Conservation (phyloP, 2,797 vertebrate genomes). For the Epinephelus awoara region DNA sequence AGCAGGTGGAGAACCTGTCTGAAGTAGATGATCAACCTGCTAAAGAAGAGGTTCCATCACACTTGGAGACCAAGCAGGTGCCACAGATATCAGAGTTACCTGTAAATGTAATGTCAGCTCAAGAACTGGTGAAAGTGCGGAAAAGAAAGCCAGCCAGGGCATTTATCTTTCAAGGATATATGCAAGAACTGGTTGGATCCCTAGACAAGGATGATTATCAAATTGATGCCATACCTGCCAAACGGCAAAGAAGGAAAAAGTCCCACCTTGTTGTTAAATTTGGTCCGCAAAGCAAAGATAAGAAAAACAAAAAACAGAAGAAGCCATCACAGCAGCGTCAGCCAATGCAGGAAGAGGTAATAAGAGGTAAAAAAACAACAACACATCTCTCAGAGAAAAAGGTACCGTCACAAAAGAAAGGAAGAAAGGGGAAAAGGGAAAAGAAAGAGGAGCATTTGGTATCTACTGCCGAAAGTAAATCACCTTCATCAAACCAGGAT, state of each 20-base stretch:
- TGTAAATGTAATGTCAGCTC: conserved; percentile 78
- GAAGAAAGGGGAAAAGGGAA: conserved; percentile 71
- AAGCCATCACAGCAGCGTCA: conserved; percentile 66
- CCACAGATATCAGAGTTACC: conserved; percentile 61
- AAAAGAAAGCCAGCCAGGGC: conserved; percentile 79
- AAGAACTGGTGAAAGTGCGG: conserved; percentile 81
- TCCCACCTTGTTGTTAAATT: conserved; percentile 81
- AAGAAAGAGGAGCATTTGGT: conserved; percentile 51
- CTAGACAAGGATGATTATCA: conserved; percentile 66
- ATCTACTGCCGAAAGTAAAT: conserved; percentile 54
- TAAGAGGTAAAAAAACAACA: conserved; percentile 41
- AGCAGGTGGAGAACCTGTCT: conserved; percentile 32
- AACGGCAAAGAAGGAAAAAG: conserved; percentile 78
- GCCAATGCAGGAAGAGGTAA: conserved; percentile 43
- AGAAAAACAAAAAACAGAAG: conserved; percentile 77
- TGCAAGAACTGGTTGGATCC: conserved; percentile 72
- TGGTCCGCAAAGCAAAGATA: conserved; percentile 80
- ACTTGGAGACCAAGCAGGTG: conserved; percentile 41
- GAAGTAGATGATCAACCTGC: conserved; percentile 21
- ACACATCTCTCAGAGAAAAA: conserved; percentile 55
- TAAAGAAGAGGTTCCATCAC: conserved; percentile 42
- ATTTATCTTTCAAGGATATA: conserved; percentile 76
- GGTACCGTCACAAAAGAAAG: conserved; percentile 68
- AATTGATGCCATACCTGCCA: conserved; percentile 65
- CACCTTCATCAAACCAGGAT: conserved; percentile 22